Evolutionary conservation across 1,140 invertebrate genomes (phyloP), one percentile per base, ranked within the genome.

Genomic region (Magallana angulata): DNA sequence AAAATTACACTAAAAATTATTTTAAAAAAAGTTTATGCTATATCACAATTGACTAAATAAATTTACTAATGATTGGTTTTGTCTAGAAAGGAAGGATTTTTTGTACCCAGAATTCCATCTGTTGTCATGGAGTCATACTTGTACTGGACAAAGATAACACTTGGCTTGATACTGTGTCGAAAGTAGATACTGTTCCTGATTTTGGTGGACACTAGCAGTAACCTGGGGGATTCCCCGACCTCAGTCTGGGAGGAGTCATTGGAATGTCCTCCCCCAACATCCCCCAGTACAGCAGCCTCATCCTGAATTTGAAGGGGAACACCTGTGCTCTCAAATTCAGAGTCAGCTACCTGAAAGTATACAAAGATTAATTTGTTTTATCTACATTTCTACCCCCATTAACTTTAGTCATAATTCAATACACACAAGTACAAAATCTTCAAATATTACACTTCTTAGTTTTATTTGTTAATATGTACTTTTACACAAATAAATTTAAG

Each of bases 141-240:
- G 58, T 86, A 86, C 14, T 89, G 85, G 57, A 89, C 85, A 71
- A 89, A 89, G 12, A 89, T 82, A 18, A 86, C 59, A 64, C 84
- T 89, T n/a, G 88, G 82, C n/a, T 85, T 58, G 30, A 89, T 84
- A n/a, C 85, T 85, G 71, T 82, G 58, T 36, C 88, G 59, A 7
- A 89, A 64, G 16, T 84, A 84, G 57, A 86, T 84, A 56, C 88
- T 89, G 82, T 89, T 89, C 7, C 88, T 18, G 12, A 89, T 86
- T 84, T 89, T 89, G 60, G 84, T 89, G 12, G 88, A 89, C n/a
- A 89, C 88, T 0, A 89, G 62, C 14, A 89, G 85, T 24, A 89
- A 36, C 18, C 88, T 30, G 11, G 68, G 58, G 1, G 88, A 58
- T 60, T 80, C 71, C 1, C 68, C 68, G 9, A 58, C 88, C 2